phyloP scores from a whole-genome alignment of 2,888 invertebrate genomes.

The Clusia tigrina region DNA sequence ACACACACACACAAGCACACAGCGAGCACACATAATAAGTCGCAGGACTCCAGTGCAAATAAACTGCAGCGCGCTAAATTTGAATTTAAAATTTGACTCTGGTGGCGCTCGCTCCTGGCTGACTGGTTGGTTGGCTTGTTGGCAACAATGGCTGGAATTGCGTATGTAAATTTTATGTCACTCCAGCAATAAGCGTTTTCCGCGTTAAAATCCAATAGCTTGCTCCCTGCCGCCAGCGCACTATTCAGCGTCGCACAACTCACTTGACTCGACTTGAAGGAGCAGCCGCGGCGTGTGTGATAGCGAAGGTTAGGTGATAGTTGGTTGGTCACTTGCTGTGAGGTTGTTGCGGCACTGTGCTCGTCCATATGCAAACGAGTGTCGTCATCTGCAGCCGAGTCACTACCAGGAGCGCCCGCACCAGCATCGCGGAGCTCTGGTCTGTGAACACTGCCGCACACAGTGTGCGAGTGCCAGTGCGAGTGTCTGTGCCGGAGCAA shows the following conservation, averaged over 20 bases:
- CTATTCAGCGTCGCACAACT: background rate
- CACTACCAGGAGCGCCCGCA: background rate
- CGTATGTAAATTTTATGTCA: slow-evolving; percentile 57
- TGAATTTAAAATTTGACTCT: slow-evolving; percentile 20
- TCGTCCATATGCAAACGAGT: slow-evolving; percentile 50
- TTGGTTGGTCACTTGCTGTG: background rate
- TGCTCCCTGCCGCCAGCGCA: no score
- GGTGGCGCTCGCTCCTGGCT: no score
- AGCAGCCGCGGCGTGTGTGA: background rate
- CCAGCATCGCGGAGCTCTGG: no score
- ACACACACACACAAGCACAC: no score
- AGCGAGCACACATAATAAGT: no score
- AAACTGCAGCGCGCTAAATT: slow-evolving; percentile 11
- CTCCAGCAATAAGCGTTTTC: background rate
- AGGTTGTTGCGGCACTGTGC: background rate
- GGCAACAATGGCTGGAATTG: slow-evolving; percentile 56
- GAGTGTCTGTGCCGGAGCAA: no score
- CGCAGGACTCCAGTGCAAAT: background rate
- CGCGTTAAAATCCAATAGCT: no score
- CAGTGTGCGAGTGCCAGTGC: no score
- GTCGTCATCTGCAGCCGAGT: slow-evolving; percentile 40
- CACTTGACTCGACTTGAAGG: no score
- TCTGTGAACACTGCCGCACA: background rate
- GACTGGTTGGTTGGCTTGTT: slow-evolving; percentile 37
- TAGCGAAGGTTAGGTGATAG: background rate